These are phyloP conservation scores for Dromococcyx pavoninus DNA, from an alignment of 2,797 vertebrate species.

Conservation along the genomic window DNA sequence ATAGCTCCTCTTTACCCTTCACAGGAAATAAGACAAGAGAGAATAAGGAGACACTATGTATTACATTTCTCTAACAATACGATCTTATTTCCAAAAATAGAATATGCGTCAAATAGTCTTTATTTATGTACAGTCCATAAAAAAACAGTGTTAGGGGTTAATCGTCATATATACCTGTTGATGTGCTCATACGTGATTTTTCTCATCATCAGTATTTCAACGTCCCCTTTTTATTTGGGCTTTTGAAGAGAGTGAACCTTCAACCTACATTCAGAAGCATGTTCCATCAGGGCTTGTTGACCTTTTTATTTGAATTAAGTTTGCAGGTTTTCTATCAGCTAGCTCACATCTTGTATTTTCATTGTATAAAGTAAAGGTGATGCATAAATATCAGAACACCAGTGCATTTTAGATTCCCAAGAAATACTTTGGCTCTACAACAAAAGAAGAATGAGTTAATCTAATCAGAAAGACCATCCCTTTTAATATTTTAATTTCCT, in stretches of 20 bases:
- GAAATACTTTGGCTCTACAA: background rate
- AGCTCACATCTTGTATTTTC: background rate
- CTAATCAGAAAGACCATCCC: background rate
- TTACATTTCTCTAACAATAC: slow-evolving; percentile 22
- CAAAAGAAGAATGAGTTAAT: background rate
- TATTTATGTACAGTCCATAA: background rate
- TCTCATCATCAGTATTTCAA: background rate
- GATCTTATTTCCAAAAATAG: slow-evolving; percentile 39
- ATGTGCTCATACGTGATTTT: background rate
- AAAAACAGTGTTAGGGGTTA: background rate
- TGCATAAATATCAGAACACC: background rate
- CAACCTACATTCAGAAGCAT: background rate
- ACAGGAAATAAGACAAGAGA: background rate
- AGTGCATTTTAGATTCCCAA: background rate
- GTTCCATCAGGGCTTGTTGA: background rate
- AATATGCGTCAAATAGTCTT: background rate
- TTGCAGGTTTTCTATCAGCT: background rate
- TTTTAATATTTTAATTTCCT: background rate
- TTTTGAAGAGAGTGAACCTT: background rate
- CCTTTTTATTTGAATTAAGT: background rate
- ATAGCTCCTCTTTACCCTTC: background rate
- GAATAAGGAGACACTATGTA: background rate
- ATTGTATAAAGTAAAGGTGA: background rate
- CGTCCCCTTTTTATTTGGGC: background rate
- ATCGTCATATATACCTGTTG: background rate